phyloP scores from a whole-genome alignment of 2,797 vertebrate genomes.

The Ctenochaetus hawaiiensis region DNA sequence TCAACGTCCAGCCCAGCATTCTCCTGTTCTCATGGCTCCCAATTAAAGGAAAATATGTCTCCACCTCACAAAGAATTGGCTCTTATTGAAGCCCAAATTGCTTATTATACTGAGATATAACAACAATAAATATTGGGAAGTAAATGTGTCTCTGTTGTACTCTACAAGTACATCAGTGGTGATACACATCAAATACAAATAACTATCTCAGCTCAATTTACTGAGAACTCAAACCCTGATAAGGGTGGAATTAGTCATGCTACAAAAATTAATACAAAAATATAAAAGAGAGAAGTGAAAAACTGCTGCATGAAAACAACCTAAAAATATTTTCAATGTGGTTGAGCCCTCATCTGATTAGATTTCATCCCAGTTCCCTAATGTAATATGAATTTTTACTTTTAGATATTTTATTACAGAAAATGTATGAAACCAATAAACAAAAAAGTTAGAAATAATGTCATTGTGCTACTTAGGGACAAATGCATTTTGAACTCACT shows the following conservation, averaged over 20 bases:
- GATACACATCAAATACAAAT: not conserved
- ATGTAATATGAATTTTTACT: no score
- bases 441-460: no score
- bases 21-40: not conserved
- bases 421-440: no score
- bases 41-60: constrained; percentile 20
- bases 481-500: no score
- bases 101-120: not conserved
- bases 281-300: not conserved
- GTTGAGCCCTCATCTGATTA: no score
- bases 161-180: not conserved
- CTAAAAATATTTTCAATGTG: no score
- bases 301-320: not conserved
- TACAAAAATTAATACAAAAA: not conserved
- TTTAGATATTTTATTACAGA: no score
- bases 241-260: not conserved
- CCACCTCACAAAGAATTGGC: not conserved
- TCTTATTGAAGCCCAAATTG: constrained; percentile 15
- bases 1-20: not conserved
- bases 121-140: not conserved
- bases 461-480: no score
- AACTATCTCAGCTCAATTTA: not conserved
- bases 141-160: constrained; percentile 5
- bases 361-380: no score
- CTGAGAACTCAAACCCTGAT: not conserved